A percentile compares a stretch with the other conserved stretches of the same genome.
Evolutionary conservation across 2,797 vertebrate species (phyloP).

Genomic region (Sus cebifrons): DNA sequence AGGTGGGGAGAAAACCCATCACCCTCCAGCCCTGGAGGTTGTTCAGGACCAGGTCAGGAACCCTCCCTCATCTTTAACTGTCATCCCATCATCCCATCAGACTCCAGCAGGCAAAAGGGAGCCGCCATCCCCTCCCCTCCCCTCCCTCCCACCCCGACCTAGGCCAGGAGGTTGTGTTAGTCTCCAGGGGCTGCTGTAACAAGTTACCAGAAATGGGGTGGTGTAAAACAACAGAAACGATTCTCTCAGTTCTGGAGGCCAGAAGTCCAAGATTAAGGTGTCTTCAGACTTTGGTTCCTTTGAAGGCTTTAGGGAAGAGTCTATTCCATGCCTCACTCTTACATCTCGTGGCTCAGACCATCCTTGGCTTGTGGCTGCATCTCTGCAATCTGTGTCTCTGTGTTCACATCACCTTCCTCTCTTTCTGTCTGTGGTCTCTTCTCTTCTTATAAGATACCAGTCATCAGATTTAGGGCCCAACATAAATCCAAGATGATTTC

Average conservation of each 20-base stretch:
- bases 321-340: not conserved
- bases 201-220: no score
- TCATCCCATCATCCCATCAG: accelerated
- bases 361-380: accelerated
- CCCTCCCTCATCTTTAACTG: not conserved
- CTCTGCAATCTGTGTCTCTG: not conserved
- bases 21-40: not conserved
- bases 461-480: not conserved
- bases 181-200: not conserved
- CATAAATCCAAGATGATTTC: not conserved
- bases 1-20: no score
- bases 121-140: no score
- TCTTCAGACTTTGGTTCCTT: not conserved
- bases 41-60: no score
- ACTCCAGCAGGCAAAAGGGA: not conserved
- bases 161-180: not conserved
- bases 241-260: not conserved
- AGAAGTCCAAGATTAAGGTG: not conserved
- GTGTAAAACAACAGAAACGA: not conserved
- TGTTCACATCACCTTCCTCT: not conserved
- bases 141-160: no score
- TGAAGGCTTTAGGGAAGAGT: not conserved
- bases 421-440: not conserved
- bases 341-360: not conserved
- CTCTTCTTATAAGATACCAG: not conserved